Conservation (phyloP, 2,113 vertebrate genomes). For the Acrocephalus kingi region DNA sequence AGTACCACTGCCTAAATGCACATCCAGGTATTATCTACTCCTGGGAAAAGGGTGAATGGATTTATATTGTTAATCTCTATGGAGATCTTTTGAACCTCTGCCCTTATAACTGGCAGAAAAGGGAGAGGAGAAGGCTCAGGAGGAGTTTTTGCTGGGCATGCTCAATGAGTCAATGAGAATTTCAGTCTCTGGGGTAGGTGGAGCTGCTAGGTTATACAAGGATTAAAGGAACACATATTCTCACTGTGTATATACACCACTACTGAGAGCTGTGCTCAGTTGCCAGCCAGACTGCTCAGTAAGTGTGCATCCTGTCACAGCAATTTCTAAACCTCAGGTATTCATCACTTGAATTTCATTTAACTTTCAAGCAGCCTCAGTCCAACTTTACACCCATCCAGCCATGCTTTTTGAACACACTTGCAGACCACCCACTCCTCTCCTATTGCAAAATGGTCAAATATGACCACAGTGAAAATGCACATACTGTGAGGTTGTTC, state of each 20-base stretch:
- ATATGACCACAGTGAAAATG: neutral
- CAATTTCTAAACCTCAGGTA: neutral
- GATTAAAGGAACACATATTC: neutral
- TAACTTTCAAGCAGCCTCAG: neutral
- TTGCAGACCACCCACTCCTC: neutral
- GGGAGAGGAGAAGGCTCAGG: neutral
- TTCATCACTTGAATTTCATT: neutral
- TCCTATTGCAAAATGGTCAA: neutral
- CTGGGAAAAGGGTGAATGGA: neutral
- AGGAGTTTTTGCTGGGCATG: neutral
- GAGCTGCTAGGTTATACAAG: slow-evolving; percentile 30
- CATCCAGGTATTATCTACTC: neutral
- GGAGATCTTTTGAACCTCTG: neutral
- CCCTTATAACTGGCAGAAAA: neutral
- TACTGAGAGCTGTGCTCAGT: neutral
- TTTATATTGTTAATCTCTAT: neutral
- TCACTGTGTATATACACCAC: neutral
- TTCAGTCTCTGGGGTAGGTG: slow-evolving; percentile 12
- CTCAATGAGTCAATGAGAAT: neutral
- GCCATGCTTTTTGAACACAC: neutral
- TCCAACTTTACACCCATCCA: neutral
- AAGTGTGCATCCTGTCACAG: neutral
- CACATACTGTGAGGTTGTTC: neutral
- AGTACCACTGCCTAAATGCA: neutral
- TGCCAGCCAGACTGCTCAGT: slow-evolving; percentile 34